Evolutionary conservation across 2,113 vertebrate species (phyloP).

Genomic region (Puma concolor): DNA sequence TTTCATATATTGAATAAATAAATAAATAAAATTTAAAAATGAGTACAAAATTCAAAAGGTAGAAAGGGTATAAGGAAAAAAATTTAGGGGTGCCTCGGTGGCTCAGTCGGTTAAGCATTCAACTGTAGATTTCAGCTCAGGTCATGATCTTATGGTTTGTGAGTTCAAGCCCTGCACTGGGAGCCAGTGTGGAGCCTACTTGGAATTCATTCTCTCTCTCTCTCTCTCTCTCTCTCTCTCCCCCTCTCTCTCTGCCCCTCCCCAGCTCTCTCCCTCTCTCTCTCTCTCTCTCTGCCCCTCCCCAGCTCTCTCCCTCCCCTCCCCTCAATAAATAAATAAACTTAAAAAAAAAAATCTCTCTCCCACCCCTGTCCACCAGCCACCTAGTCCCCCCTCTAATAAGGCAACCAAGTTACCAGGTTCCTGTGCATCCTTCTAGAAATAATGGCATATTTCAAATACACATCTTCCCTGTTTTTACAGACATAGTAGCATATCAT

Average conservation of each 20-base stretch:
- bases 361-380: background rate
- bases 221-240: too few species aligned
- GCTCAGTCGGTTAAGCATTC: too few species aligned
- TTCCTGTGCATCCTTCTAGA: background rate
- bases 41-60: background rate
- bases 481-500: background rate
- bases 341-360: background rate
- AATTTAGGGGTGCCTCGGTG: background rate
- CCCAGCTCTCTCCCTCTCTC: too few species aligned
- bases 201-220: too few species aligned
- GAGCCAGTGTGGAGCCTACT: too few species aligned
- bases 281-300: too few species aligned
- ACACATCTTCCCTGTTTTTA: background rate
- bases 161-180: too few species aligned
- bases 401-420: background rate
- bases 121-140: too few species aligned
- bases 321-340: too few species aligned
- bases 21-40: background rate
- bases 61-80: background rate
- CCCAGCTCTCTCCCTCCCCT: too few species aligned
- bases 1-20: background rate
- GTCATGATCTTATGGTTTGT: too few species aligned
- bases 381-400: background rate
- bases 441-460: background rate
- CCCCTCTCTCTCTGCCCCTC: too few species aligned